Conservation (phyloP, 2,113 vertebrate genomes). For the Burhinus oedicnemus region DNA sequence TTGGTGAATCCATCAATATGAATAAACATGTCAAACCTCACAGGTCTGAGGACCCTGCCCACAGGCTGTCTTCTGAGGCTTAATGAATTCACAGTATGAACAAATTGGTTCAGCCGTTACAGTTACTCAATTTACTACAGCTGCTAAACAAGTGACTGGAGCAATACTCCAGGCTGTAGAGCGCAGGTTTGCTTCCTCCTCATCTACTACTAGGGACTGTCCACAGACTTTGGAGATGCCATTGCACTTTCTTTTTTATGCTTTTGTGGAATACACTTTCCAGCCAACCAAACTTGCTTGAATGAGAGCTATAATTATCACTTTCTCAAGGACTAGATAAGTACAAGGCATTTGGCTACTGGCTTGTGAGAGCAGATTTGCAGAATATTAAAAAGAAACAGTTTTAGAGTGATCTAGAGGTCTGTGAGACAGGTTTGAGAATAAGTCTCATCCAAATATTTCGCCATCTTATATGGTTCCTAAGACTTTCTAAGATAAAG, state of each 20-base stretch:
- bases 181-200: not conserved
- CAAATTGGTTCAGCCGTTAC: constrained; percentile 17
- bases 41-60: not conserved
- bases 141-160: constrained; percentile 12
- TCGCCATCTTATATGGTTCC: not conserved
- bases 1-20: not conserved
- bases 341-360: not conserved
- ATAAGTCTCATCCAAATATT: not conserved
- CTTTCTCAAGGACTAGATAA: not conserved
- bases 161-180: not conserved
- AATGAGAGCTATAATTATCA: not conserved
- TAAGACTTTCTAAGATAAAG: not conserved
- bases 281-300: not conserved
- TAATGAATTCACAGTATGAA: constrained; percentile 26
- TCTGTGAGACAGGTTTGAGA: not conserved
- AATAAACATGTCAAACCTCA: not conserved
- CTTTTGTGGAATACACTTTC: not conserved
- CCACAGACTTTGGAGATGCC: not conserved
- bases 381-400: not conserved
- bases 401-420: not conserved
- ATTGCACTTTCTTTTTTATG: not conserved
- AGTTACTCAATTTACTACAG: constrained; percentile 22
- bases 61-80: constrained; percentile 1
- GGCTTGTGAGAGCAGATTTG: not conserved
- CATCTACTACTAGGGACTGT: not conserved